phyloP scores from a whole-genome alignment of 37 sponge, comb jelly and placozoan species.

The Tethya wilhelma region DNA sequence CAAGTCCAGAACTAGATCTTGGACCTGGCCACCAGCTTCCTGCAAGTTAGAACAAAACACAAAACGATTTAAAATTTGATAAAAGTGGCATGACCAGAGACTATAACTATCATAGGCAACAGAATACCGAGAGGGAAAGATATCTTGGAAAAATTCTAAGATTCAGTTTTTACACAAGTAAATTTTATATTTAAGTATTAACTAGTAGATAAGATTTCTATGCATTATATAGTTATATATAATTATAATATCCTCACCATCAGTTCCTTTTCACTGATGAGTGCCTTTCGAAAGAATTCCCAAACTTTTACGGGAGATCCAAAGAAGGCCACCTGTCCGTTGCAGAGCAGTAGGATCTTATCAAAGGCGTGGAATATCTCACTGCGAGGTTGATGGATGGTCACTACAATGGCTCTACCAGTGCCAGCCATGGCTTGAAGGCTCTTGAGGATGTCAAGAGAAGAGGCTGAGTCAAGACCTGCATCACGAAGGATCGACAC shows the following conservation, averaged over 20 bases:
- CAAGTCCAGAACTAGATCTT: slow-evolving; percentile 62
- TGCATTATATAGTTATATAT: too few relatives aligned
- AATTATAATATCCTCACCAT: slow-evolving; percentile 18
- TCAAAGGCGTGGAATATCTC: slow-evolving; percentile 95
- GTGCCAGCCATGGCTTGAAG: slow-evolving; percentile 70
- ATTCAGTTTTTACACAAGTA: too few relatives aligned
- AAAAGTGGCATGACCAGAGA: too few relatives aligned
- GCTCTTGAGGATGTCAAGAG: slow-evolving; percentile 71
- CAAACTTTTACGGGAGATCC: slow-evolving; percentile 85
- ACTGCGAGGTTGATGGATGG: slow-evolving; percentile 93
- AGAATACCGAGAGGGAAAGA: too few relatives aligned
- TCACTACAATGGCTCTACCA: slow-evolving; percentile 81
- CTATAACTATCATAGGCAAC: too few relatives aligned
- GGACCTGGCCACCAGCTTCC: slow-evolving; percentile 9
- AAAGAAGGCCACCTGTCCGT: slow-evolving; percentile 90
- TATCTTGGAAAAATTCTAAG: too few relatives aligned
- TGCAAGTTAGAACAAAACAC: too few relatives aligned
- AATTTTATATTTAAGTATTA: too few relatives aligned
- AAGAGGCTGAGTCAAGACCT: slow-evolving; percentile 77
- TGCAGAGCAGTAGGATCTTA: slow-evolving; percentile 83
- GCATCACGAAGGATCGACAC: too few relatives aligned
- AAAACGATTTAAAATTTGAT: too few relatives aligned
- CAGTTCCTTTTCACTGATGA: slow-evolving; percentile 29
- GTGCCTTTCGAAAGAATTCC: slow-evolving; percentile 56
- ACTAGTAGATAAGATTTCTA: too few relatives aligned